Percentiles rank a stretch among this genome's conserved stretches.
phyloP scores from a whole-genome alignment of 2,113 vertebrate species.

The Peucedramus taeniatus region DNA sequence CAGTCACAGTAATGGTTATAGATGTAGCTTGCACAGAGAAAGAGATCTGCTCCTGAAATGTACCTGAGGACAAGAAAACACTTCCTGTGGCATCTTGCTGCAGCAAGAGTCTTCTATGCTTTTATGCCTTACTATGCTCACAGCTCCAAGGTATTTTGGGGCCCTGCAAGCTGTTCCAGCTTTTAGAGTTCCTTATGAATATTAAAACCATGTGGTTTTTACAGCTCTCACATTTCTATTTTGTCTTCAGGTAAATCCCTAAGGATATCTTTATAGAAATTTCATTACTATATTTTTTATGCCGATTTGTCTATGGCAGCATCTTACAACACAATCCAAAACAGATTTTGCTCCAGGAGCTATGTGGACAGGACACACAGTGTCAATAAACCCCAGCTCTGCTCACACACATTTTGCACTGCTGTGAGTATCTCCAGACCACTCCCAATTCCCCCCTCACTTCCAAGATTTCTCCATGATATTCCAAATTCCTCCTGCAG shows the following conservation, averaged over 20 bases:
- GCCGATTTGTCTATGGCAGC: background rate
- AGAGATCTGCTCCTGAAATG: conserved; percentile 91
- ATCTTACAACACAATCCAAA: background rate
- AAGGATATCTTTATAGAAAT: background rate
- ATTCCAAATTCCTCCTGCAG: background rate
- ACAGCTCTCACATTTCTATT: background rate
- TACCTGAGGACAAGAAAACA: conserved; percentile 70
- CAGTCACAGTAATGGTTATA: conserved; percentile 98
- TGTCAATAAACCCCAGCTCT: background rate
- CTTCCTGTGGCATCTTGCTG: background rate
- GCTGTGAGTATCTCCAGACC: background rate
- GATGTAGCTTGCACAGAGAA: conserved; percentile 94
- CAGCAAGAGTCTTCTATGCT: background rate
- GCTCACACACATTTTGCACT: background rate
- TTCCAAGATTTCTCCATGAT: background rate
- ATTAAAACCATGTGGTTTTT: background rate
- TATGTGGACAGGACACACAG: background rate
- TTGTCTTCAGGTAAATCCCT: background rate
- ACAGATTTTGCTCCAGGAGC: background rate
- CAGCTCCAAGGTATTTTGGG: background rate
- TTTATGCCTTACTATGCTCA: background rate
- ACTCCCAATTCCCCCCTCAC: background rate
- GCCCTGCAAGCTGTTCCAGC: background rate
- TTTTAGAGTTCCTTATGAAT: background rate
- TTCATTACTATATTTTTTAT: background rate